A percentile compares a stretch with the other conserved stretches of the same genome.
Conservation (phyloP, 2,797 vertebrate genomes). For the Ceryle rudis region DNA sequence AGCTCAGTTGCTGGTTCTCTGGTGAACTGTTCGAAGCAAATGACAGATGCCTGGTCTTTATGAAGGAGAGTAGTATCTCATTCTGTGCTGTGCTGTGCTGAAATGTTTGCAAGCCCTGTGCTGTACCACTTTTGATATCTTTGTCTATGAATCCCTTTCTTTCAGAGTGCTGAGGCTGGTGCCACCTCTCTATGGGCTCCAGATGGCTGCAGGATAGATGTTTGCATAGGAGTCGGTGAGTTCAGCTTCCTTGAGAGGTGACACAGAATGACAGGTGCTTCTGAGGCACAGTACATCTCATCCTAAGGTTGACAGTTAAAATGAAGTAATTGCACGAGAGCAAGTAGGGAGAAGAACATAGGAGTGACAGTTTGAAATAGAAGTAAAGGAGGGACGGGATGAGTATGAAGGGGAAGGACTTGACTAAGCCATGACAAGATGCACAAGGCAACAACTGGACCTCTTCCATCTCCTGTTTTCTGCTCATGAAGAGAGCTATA, state of each 20-base stretch:
- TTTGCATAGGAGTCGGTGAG: not conserved
- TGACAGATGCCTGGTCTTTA: not conserved
- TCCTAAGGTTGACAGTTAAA: not conserved
- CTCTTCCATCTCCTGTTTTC: not conserved
- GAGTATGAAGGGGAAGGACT: not conserved
- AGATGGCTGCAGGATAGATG: not conserved
- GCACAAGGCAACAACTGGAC: not conserved
- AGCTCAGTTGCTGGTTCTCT: not conserved
- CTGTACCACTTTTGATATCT: not conserved
- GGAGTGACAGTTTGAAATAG: not conserved
- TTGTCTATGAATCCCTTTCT: fast-evolving
- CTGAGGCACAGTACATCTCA: not conserved
- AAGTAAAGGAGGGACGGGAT: not conserved
- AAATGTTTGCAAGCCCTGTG: not conserved
- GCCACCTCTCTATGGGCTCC: not conserved
- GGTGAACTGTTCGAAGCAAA: not conserved
- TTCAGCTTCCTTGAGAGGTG: not conserved
- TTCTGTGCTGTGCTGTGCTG: not conserved
- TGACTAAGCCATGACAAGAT: not conserved
- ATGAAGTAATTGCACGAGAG: not conserved
- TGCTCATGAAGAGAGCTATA: not conserved
- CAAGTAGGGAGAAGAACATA: not conserved
- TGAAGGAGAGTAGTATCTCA: not conserved
- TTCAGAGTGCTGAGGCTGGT: not conserved
- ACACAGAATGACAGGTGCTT: not conserved